Conservation (phyloP, 2,797 vertebrate genomes). For the Halcyon smyrnensis region DNA sequence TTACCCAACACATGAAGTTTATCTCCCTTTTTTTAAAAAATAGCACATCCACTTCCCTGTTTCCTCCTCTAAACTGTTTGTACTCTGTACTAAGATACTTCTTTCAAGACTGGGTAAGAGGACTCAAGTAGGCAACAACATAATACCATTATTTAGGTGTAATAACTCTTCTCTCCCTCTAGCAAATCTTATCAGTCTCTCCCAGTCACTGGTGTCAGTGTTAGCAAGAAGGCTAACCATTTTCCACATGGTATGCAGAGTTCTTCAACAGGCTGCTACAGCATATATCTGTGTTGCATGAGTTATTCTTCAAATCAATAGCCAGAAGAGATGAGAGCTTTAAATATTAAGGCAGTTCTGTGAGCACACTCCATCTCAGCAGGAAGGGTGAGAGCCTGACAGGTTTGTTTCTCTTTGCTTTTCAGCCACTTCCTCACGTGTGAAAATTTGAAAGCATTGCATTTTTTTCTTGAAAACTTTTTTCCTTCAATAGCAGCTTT, state of each 20-base stretch:
- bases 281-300: background rate
- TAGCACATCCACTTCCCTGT: background rate
- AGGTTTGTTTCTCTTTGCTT: background rate
- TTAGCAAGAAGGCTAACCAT: constrained; percentile 24
- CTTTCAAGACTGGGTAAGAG: constrained; percentile 11
- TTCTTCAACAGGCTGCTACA: constrained; percentile 5
- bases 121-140: background rate
- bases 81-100: constrained; percentile 20
- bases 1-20: background rate
- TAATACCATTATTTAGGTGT: constrained; percentile 24
- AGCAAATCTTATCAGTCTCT: constrained; percentile 43
- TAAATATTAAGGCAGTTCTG: constrained; percentile 43
- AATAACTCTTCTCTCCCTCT: constrained; percentile 20
- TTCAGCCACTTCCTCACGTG: background rate
- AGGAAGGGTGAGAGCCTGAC: background rate
- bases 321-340: constrained; percentile 32
- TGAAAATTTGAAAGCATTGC: background rate
- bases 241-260: background rate
- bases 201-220: constrained; percentile 37
- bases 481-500: background rate
- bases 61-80: constrained; percentile 4
- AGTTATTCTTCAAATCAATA: constrained; percentile 51
- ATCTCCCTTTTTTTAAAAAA: background rate
- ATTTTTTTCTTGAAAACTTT: background rate
- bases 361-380: background rate